phyloP scores from a whole-genome alignment of 2,797 vertebrate genomes.

The Eurystomus glaucurus region DNA sequence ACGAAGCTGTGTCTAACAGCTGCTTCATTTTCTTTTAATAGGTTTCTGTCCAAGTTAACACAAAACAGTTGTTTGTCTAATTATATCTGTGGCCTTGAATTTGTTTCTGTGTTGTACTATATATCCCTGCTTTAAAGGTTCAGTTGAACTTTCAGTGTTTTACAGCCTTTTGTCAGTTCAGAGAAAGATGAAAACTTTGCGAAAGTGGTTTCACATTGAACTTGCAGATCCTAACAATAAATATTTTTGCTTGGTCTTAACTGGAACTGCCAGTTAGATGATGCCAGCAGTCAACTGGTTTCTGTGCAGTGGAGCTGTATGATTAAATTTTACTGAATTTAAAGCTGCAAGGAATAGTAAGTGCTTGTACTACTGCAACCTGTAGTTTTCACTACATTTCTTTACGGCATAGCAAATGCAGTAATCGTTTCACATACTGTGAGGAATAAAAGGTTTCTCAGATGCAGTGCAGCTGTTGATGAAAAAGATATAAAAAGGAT shows the following conservation, averaged over 20 bases:
- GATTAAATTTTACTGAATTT: not conserved
- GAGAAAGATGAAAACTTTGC: not conserved
- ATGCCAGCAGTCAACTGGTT: not conserved
- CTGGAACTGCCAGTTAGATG: not conserved
- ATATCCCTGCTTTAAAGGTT: not conserved
- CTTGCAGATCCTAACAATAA: not conserved
- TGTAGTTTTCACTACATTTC: not conserved
- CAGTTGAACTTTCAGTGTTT: not conserved
- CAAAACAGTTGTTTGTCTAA: not conserved
- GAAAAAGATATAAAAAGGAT: constrained; percentile 9
- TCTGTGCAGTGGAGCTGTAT: not conserved
- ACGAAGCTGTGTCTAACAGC: not conserved
- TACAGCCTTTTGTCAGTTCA: not conserved
- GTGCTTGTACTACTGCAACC: not conserved
- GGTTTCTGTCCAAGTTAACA: not conserved
- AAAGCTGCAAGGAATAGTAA: not conserved
- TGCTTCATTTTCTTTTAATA: not conserved
- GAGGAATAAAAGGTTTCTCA: not conserved
- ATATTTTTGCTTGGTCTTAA: not conserved
- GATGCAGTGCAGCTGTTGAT: not conserved
- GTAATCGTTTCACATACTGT: not conserved
- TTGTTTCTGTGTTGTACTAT: not conserved
- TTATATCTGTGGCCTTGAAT: not conserved
- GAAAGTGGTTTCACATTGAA: not conserved
- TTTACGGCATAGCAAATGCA: not conserved